phyloP scores from a whole-genome alignment of 2,113 vertebrate species.

The Phoxinus phoxinus region DNA sequence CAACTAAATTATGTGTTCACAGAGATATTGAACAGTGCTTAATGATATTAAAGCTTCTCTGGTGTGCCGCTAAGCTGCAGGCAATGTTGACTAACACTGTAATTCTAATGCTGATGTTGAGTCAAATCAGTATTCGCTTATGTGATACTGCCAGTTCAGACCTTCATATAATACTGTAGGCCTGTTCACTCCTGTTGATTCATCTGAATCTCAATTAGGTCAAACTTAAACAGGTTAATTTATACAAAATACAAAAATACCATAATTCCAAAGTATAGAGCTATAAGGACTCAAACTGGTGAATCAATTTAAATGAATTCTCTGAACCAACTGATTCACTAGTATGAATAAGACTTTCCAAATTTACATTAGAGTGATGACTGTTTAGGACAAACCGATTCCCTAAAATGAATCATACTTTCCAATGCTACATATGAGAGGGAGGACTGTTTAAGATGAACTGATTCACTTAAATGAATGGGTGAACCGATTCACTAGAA shows the following conservation, averaged over 20 bases:
- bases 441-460: neutral
- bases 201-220: neutral
- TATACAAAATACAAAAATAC: neutral
- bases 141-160: neutral
- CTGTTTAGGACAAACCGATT: neutral
- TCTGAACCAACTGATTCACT: neutral
- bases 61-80: neutral
- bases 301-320: neutral
- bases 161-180: neutral
- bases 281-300: neutral
- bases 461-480: too few relatives aligned
- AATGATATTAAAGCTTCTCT: neutral
- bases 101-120: neutral
- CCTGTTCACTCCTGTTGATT: neutral
- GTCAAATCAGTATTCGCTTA: neutral
- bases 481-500: neutral
- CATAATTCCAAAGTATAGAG: neutral
- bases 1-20: constrained; percentile 14
- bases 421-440: neutral
- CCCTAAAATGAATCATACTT: neutral
- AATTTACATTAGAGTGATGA: neutral
- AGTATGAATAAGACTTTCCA: neutral
- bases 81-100: constrained; percentile 17
- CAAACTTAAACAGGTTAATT: neutral
- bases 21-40: neutral